phyloP scores from a whole-genome alignment of 2,113 vertebrate genomes.

The Platysternon megacephalum region DNA sequence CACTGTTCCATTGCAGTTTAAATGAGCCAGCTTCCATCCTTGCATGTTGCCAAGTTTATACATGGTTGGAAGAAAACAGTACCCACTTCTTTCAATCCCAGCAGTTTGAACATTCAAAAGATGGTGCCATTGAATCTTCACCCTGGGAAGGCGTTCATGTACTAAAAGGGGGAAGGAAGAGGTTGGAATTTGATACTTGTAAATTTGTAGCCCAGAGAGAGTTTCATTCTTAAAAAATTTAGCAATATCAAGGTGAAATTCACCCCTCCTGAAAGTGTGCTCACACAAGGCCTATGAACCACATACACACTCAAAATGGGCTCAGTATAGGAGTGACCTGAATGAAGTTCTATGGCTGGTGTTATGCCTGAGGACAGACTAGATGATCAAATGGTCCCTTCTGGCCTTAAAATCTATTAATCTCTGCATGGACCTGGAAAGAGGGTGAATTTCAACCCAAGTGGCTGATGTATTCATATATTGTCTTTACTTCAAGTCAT shows the following conservation, averaged over 20 bases:
- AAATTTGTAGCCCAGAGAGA: not conserved
- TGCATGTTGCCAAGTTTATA: not conserved
- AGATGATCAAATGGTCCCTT: not conserved
- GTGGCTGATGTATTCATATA: not conserved
- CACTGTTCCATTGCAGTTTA: not conserved
- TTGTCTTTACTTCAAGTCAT: constrained; percentile 7
- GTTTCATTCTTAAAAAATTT: not conserved
- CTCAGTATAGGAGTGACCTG: not conserved
- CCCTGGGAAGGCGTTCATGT: fast-evolving
- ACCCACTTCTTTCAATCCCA: not conserved
- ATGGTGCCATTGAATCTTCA: not conserved
- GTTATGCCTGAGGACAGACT: not conserved
- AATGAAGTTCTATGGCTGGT: not conserved
- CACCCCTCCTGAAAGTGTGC: not conserved
- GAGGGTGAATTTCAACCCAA: not conserved
- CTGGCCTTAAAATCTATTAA: not conserved
- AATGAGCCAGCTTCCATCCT: not conserved
- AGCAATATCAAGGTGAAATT: not conserved
- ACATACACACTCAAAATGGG: not conserved
- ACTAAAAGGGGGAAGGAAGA: not conserved
- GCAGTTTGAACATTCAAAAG: not conserved
- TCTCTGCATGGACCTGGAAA: not conserved
- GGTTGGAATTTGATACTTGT: not conserved
- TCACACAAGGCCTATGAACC: not conserved
- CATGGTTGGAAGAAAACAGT: not conserved